Conservation (phyloP, 2,113 vertebrate species). For the Sapayoa aenigma region DNA sequence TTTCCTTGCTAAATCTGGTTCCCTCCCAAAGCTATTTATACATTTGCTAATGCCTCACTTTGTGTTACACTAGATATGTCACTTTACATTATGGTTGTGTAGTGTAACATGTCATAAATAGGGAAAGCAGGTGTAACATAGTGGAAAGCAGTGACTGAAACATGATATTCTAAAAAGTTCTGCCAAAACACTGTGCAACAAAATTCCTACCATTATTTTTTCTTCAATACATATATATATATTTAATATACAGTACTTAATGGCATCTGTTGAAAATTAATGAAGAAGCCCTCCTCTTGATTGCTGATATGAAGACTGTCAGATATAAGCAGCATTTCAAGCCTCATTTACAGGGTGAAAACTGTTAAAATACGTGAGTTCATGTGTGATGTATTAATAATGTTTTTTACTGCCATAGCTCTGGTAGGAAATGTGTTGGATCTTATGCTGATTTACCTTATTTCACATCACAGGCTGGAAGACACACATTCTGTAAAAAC, state of each 20-base stretch:
- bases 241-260: neutral
- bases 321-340: neutral
- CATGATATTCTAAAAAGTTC: neutral
- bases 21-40: constrained; percentile 7
- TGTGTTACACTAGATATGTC: constrained; percentile 33
- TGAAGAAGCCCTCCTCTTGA: neutral
- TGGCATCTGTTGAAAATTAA: neutral
- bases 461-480: neutral
- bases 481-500: neutral
- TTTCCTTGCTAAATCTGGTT: constrained; percentile 6
- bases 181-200: neutral
- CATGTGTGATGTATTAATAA: neutral
- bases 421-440: neutral
- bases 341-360: neutral
- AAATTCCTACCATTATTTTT: neutral
- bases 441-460: neutral
- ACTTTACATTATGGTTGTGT: constrained; percentile 1
- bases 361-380: neutral
- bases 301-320: neutral
- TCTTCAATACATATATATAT: neutral
- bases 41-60: constrained; percentile 46
- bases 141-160: neutral
- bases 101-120: neutral
- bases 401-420: neutral
- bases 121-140: constrained; percentile 18